Evolutionary conservation across 2,888 invertebrate genomes (phyloP), one percentile per base, ranked within the genome.

Genomic region (Drosophila mulleri): DNA sequence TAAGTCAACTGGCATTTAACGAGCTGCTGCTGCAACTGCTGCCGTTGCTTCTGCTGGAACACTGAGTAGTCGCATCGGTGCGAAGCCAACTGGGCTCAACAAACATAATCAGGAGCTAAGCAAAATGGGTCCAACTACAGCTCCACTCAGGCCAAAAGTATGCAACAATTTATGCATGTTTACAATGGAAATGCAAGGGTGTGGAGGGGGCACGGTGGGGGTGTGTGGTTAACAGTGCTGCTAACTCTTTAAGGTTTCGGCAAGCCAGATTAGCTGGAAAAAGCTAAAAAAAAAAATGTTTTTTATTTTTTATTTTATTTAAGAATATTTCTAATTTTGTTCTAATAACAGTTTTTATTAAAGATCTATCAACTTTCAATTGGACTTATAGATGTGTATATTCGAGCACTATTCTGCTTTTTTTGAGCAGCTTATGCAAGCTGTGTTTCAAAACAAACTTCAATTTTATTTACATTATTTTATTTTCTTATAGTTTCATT

Each of bases 51-150:
- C 16, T 23, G 23, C 4, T 16, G 16, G 14, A 16, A n/a, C 47
- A n/a, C n/a, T 23, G 53, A 39, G 20, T 20, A 23, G 42, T 54
- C 52, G 50, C 60, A 18, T 37, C 42, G 44, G 44, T 59, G 64
- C 54, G 42, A 50, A 52, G 58, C 75, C 68, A 68, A 62, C 56
- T 45, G 57, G 52, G 69, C 86, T 75, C 83, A 57, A 72, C 82
- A 89, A 86, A 89, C 89, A 89, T 89, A 86, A 89, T 89, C 85
- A 86, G 87, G 63, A 80, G 87, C 87, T 83, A 75, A 89, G 88
- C 85, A 88, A 50, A 50, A 82, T 72, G 68, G 79, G 60, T 16
- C 54, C 50, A 70, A 62, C 50, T 50, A 14, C 52, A 20, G 66
- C 29, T 48, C 48, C 59, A 29, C 62, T 70, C 37, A 48, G 67